Base-by-base conservation (phyloP, 2,113 vertebrate species). In the Labeo rohita region DNA sequence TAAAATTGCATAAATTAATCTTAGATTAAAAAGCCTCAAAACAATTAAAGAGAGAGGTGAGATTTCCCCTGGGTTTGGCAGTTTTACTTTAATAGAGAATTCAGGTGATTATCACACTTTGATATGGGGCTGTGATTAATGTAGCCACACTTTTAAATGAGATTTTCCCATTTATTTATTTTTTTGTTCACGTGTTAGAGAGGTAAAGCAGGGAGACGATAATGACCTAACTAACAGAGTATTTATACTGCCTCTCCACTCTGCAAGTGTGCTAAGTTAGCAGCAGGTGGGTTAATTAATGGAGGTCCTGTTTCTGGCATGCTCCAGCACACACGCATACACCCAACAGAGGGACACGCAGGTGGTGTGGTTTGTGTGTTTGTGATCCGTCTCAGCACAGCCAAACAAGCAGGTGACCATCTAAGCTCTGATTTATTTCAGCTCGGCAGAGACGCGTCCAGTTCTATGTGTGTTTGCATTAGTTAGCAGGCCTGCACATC, bases 1-100 rank as follows among this genome's bases (percentile, higher is more conserved):
- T 99, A 99, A 99, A 99, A 98, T 96, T 95, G 96, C 96, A 98
- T 98, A 97, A 98, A 99, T 99, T 98, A 98, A 99, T 99, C 97
- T 98, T 98, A 96, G 96, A 98, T 99, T 98, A 98, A 98, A 95
- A 96, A 96, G 96, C 95, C 97, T 96, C 95, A 96, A 97, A 98
- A 98, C 97, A 99, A 98, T 99, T 99, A 99, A 93, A 98, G 97
- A 96, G 96, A 97, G 96, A 96, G 95, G 95, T 97, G 95, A 96
- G 95, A 98, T 98, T 97, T 98, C 97, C 97, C 97, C 94, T 93
- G 97, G 97, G 97, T 92, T 95, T 95, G 95, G 93, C 94, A 94
- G 95, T 97, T 97, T 96, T 97, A 94, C 97, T 96, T 97, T 96
- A 97, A 97, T 95, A 92, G 94, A 94, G 95, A 94, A 96, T 96